These are phyloP conservation scores for Cheumatopsyche charites DNA, from an alignment of 1,140 invertebrate genomes.

Conservation along the genomic window DNA sequence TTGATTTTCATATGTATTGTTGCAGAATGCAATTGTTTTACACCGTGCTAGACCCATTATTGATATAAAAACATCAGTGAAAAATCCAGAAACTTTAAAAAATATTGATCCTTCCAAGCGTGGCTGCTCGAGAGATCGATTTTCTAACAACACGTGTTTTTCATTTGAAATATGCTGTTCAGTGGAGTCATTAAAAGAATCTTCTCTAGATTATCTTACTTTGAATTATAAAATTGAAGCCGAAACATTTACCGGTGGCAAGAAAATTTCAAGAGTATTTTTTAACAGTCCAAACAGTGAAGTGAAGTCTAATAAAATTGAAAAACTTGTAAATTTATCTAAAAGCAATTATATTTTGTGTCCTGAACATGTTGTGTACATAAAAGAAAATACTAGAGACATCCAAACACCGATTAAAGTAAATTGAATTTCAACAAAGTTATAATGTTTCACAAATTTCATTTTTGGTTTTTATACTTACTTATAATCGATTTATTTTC, in stretches of 20 bases:
- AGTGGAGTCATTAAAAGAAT: slow-evolving; percentile 69
- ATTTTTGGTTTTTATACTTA: no score
- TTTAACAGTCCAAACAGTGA: slow-evolving; percentile 65
- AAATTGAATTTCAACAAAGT: slow-evolving; percentile 47
- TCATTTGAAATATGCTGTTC: slow-evolving; percentile 87
- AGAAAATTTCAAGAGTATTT: slow-evolving; percentile 82
- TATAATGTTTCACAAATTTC: no score
- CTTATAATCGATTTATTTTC: background rate
- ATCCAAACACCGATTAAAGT: slow-evolving; percentile 83
- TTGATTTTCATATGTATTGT: no score
- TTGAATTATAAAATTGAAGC: slow-evolving; percentile 83
- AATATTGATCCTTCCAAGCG: slow-evolving; percentile 81
- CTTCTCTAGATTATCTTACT: slow-evolving; percentile 60
- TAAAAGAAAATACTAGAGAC: slow-evolving; percentile 83
- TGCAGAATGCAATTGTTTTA: slow-evolving; percentile 71
- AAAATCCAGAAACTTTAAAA: slow-evolving; percentile 61
- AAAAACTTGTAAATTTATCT: slow-evolving; percentile 63
- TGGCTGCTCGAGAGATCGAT: slow-evolving; percentile 71
- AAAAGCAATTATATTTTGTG: slow-evolving; percentile 67
- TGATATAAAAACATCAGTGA: slow-evolving; percentile 74
- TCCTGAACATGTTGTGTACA: slow-evolving; percentile 75
- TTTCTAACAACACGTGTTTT: slow-evolving; percentile 80
- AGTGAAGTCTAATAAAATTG: slow-evolving; percentile 64
- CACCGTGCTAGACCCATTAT: slow-evolving; percentile 85
- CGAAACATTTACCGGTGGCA: slow-evolving; percentile 76